Percentiles rank a stretch among this genome's conserved stretches.
These are phyloP conservation scores for Tetheella fluctuosa DNA, from an alignment of 2,888 invertebrate genomes.

Conservation along the genomic window DNA sequence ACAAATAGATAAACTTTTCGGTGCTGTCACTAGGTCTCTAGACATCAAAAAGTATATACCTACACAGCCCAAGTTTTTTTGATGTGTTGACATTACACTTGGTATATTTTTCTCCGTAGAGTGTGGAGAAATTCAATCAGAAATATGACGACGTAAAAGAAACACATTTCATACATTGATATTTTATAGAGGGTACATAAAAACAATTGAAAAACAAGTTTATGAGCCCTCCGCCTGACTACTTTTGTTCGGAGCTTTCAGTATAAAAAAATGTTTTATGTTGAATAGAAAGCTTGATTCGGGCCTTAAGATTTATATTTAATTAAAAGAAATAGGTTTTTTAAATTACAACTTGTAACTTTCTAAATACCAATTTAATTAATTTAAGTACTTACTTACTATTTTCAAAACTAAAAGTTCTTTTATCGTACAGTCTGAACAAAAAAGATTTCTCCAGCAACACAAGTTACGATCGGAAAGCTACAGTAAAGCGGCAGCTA, in stretches of 20 bases:
- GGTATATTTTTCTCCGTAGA: background rate
- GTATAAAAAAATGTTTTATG: background rate
- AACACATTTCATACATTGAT: background rate
- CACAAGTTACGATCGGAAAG: slow-evolving; percentile 96
- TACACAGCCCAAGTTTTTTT: background rate
- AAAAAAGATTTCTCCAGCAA: slow-evolving; percentile 96
- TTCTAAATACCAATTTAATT: too few species aligned
- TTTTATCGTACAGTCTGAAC: slow-evolving; percentile 88
- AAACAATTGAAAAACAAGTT: slow-evolving; percentile 12
- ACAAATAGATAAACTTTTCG: slow-evolving; percentile 13
- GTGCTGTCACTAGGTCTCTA: background rate
- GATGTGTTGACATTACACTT: background rate
- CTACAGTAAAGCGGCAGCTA: slow-evolving; percentile 95
- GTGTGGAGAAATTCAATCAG: background rate
- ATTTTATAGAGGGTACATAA: slow-evolving; percentile 1
- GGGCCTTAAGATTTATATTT: too few species aligned
- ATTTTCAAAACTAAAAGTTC: background rate
- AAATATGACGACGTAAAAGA: slow-evolving; percentile 9
- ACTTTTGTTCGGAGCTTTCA: background rate
- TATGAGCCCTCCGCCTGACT: background rate
- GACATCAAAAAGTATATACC: background rate
- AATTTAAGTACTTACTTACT: too few species aligned
- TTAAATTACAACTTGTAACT: too few species aligned
- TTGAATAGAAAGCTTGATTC: background rate
- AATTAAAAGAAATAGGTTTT: too few species aligned